Base-by-base conservation (phyloP, 2,888 invertebrate species). In the Nemotelus pantherinus region DNA sequence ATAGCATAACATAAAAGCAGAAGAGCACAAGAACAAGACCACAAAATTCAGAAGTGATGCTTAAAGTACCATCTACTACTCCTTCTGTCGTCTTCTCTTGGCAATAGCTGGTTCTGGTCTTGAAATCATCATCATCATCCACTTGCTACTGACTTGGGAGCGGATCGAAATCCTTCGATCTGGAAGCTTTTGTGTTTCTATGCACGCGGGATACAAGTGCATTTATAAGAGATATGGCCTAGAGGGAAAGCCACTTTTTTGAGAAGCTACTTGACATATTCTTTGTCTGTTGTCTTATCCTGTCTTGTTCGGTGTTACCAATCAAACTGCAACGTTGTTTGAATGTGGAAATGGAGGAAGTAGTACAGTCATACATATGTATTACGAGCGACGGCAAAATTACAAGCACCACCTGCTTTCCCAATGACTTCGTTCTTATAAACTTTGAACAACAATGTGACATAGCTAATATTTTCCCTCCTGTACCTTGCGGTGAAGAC, bases 261-360 rank as follows among this genome's bases (percentile, higher is more conserved):
- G 48, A 63, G 63, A 9, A 74, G 44, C 78, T 65, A 80, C 79
- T 80, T 80, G 79, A 80, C 79, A 80, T 65, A 80, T 74, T 78
- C 78, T 79, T 75, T 60, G 55, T 39, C 58, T 65, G 72, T 78
- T 77, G 70, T 77, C 75, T 71, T 79, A 64, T 75, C 75, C 5
- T 77, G 76, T 71, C 76, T 60, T 67, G 57, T 55, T n/a, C 65
- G 43, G 10, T 41, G 65, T 70, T 70, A 76, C 70, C 70, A 75
- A 64, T 78, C 70, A 67, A 74, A 74, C 41, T 41, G 68, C 43
- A 41, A 48, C 9, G 25, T 25, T 25, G 25, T 25, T 25, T 25
- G 25, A 25, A 25, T 25, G 25, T 25, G 25, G 25, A 10, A 57
- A 57, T 7, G 25, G 57, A 57, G 25, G 9, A 53, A 53, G 10